Base-by-base conservation (phyloP, 2,888 invertebrate genomes). In the Caenorhabditis zanzibari region DNA sequence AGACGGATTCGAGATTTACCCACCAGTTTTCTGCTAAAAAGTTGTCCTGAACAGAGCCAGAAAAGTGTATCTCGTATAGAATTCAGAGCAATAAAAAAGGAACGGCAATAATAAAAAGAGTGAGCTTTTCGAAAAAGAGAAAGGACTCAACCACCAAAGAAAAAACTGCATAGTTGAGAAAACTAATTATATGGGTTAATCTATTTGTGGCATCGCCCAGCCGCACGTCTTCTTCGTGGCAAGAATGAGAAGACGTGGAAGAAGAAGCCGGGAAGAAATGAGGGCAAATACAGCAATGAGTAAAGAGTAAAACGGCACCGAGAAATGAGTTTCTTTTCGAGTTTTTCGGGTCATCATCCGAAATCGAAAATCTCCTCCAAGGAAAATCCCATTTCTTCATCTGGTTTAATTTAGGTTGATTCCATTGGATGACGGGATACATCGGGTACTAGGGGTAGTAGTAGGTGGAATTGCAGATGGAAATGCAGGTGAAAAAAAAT, bases 161-260 rank as follows among this genome's bases (percentile, higher is more conserved):
- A 58, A 26, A 61, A 77, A 77, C 5, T 12, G 63, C 61, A 61
- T 77, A 71, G 77, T 77, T 77, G 69, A 71, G 71, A 71, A 77
- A 77, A 77, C 69, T 77, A 77, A 77, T 77, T 77, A 77, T 77
- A 71, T 77, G 77, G 77, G 77, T 77, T 77, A 77, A 77, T 77
- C 77, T 71, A 77, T 77, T 77, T 77, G 77, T 52, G 69, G 69
- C 77, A 77, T 77, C 77, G 69, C 44, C 38, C 19, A 54, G 44
- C 75, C 28, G 47, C 52, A 75, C 76, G 76, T 76, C 77, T 77
- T 68, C 77, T 69, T 59, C 58, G 44, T 47, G 69, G 24, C 24
- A 47, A 56, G 26, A 6, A 56, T 12, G 41, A 44, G 44, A 71
- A 56, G 44, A 68, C 52, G 38, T 35, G 63, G 49, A 64, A 54